These are phyloP conservation scores for Ctena decussata DNA, from an alignment of 2,888 invertebrate genomes.

Conservation along the genomic window DNA sequence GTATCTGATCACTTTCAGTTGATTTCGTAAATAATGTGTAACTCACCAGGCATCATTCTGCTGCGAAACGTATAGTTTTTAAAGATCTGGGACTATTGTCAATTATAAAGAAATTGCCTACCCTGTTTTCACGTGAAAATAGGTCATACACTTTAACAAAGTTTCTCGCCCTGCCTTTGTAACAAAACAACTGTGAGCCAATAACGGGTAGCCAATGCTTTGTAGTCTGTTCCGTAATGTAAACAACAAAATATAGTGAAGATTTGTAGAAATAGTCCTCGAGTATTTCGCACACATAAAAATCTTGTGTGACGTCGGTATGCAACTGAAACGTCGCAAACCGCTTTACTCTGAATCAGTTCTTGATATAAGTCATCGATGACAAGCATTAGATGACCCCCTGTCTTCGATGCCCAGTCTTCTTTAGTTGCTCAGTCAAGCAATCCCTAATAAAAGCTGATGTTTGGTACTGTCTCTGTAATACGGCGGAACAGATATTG, in stretches of 20 bases:
- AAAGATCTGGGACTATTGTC: background rate
- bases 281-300: slow-evolving; percentile 9
- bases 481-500: background rate
- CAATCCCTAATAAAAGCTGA: background rate
- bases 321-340: background rate
- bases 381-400: background rate
- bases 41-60: background rate
- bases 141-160: slow-evolving; percentile 7
- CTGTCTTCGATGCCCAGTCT: background rate
- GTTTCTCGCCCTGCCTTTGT: background rate
- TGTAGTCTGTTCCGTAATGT: background rate
- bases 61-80: background rate
- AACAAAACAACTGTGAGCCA: background rate
- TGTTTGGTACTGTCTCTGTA: background rate
- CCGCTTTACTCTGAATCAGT: background rate
- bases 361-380: background rate
- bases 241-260: background rate
- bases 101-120: background rate
- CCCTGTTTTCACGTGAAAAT: background rate
- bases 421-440: background rate
- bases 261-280: background rate
- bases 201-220: background rate
- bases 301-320: background rate
- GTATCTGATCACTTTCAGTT: background rate
- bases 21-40: slow-evolving; percentile 1